These are phyloP conservation scores for Dynastes maya DNA, from an alignment of 2,888 invertebrate species.

Conservation along the genomic window DNA sequence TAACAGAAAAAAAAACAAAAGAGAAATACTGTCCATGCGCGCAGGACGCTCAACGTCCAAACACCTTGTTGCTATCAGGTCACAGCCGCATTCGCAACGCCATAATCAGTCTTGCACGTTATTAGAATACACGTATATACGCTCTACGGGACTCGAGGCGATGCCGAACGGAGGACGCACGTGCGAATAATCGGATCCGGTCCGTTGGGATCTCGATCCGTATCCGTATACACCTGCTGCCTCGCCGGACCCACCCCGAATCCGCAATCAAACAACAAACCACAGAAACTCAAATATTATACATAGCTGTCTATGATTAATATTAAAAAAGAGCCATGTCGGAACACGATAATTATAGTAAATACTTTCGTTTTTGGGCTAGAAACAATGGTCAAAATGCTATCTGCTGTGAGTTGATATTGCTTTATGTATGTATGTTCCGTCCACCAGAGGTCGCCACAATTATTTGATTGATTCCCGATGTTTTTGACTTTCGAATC, in stretches of 20 bases:
- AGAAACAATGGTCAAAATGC: slow-evolving; percentile 43
- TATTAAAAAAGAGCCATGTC: slow-evolving; percentile 43
- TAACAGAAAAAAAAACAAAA: slow-evolving; percentile 10
- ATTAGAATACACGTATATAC: slow-evolving; percentile 42
- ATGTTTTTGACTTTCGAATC: neutral
- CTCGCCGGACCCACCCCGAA: slow-evolving; percentile 7
- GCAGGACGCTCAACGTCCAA: slow-evolving; percentile 43
- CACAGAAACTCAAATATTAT: slow-evolving; percentile 54
- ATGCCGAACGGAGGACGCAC: neutral
- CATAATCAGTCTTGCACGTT: slow-evolving; percentile 52
- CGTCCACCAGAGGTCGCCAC: slow-evolving; percentile 38
- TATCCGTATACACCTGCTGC: neutral
- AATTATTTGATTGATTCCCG: neutral
- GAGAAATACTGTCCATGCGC: slow-evolving; percentile 43
- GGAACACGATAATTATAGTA: slow-evolving; percentile 44
- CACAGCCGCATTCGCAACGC: slow-evolving; percentile 53
- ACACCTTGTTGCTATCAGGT: slow-evolving; percentile 51
- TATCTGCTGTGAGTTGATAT: slow-evolving; percentile 50
- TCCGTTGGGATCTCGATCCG: neutral
- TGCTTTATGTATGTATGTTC: slow-evolving; percentile 15
- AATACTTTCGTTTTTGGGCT: slow-evolving; percentile 26
- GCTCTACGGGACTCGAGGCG: slow-evolving; percentile 7
- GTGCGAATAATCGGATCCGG: slow-evolving; percentile 9
- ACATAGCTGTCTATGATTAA: slow-evolving; percentile 50
- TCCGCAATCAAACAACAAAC: slow-evolving; percentile 52